These are phyloP conservation scores for Sciurus niger DNA, from an alignment of 2,113 vertebrate genomes.

Conservation along the genomic window DNA sequence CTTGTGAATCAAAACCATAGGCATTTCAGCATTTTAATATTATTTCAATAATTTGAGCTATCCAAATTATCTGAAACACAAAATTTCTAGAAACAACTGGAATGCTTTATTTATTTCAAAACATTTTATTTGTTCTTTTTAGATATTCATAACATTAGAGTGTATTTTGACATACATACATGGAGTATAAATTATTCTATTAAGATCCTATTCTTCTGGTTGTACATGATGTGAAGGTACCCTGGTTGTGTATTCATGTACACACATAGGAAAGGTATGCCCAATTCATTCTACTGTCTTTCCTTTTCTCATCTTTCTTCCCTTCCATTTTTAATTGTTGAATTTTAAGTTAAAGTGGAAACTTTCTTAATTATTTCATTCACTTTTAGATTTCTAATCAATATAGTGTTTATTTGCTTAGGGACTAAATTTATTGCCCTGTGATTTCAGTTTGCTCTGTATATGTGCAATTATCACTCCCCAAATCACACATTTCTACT, in stretches of 20 bases:
- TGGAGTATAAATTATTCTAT: too few relatives aligned
- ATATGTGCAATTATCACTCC: not conserved
- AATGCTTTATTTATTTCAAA: not conserved
- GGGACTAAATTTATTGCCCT: not conserved
- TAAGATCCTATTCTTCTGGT: too few relatives aligned
- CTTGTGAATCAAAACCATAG: conserved; percentile 83
- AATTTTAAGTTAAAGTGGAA: conserved; percentile 83
- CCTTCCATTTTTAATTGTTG: conserved; percentile 69
- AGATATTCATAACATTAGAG: too few relatives aligned
- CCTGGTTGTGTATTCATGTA: too few relatives aligned
- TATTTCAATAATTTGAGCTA: conserved; percentile 84
- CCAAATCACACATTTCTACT: not conserved
- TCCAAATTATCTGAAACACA: conserved; percentile 79
- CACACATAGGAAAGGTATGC: too few relatives aligned
- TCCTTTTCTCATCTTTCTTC: too few relatives aligned
- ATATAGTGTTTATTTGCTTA: conserved; percentile 34
- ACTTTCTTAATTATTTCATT: conserved; percentile 79
- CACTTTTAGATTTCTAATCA: conserved; percentile 30
- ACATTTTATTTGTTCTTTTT: too few relatives aligned
- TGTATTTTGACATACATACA: too few relatives aligned
- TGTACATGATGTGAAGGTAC: too few relatives aligned
- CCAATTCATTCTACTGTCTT: too few relatives aligned
- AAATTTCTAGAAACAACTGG: conserved; percentile 50
- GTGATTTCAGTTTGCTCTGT: conserved; percentile 27
- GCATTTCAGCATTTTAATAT: conserved; percentile 84